Evolutionary conservation across 2,888 invertebrate genomes (phyloP), one percentile per base, ranked within the genome.

Genomic region (Cepaea hortensis): DNA sequence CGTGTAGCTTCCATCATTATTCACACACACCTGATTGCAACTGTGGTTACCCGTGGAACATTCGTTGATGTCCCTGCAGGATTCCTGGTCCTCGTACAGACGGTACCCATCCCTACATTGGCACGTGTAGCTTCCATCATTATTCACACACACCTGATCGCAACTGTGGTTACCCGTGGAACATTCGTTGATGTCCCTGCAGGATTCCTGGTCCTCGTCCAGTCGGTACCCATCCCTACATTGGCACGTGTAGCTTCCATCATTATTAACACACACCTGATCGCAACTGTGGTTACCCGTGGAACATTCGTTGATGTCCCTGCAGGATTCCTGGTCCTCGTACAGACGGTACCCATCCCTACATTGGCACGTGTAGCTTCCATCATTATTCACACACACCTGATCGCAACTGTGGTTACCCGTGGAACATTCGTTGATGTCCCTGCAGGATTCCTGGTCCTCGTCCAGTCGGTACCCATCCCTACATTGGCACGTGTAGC

Each of bases 221-320:
- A 93, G 90, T 65, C 90, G 84, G 87, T 90, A 93, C 7, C 94
- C 94, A 68, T 85, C 85, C 61, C 81, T 75, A 90, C 92, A 92
- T 3, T 88, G 77, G 89, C 92, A 92, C 55, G 83, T 87, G 89
- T 92, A 95, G 62, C 94, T 91, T 15, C 95, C 95, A n/a, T 91
- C 89, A 48, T 91, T 91, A 90, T 95, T 95, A 50, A 91, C 90
- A 91, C 95, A 95, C 76, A 23, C 13, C 11, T 83, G 83, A 15
- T 73, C 61, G n/a, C 83, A 83, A 3, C 11, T 6, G 4, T 61
- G 20, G 11, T 48, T 2, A 50, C n/a, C 65, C 0, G 3, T 20
- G 23, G 48, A 68, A 79, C 84, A 85, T 68, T 85, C 84, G 79
- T 85, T 50, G 3, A 85, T 35, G 35, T 85, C 84, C 13, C 23